Base-by-base conservation (phyloP, 2,113 vertebrate genomes). In the Panthera uncia region DNA sequence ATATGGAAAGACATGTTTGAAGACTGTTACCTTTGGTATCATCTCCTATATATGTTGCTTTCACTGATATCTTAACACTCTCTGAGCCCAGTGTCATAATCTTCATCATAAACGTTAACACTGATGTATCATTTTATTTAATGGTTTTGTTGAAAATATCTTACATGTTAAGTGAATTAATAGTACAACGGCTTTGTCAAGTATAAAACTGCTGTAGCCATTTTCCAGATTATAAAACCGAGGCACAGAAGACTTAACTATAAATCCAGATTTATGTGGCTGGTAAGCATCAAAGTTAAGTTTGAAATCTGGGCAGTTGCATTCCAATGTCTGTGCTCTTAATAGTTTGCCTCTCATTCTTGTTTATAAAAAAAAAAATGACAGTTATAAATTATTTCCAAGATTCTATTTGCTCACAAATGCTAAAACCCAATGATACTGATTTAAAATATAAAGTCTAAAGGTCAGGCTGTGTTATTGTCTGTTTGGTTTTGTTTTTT, bases 381-480 rank as follows among this genome's bases (percentile, higher is more conserved):
- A 74, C 31, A 84, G 31, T n/a, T 92, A 52, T 3, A 63, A 6
- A 68, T 52, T 79, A 66, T 91, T 86, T 86, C 29, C 19, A 95
- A 96, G 38, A 48, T 16, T 4, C 3, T 45, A 80, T 85, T 36
- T 61, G 29, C 69, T 82, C 23, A 84, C 31, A 86, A 82, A 83
- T 74, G 81, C 18, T 73, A 93, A 79, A 45, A 68, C 7, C 5
- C 23, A 85, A 48, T 23, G 9, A 83, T 61, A 87, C 5, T 16
- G 16, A 69, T 83, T 89, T 89, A 82, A 81, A 95, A 91, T 86
- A 80, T 82, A 86, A 69, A 88, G 69, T 79, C 25, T 83, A 11
- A 92, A 8, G 3, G 55, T 71, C 65, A 94, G 9, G 1, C 55
- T 89, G 1, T 45, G 36, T 79, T 76, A 85, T 66, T 93, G 38